Conservation (phyloP, 2,113 vertebrate genomes). For the Pelecanus crispus region DNA sequence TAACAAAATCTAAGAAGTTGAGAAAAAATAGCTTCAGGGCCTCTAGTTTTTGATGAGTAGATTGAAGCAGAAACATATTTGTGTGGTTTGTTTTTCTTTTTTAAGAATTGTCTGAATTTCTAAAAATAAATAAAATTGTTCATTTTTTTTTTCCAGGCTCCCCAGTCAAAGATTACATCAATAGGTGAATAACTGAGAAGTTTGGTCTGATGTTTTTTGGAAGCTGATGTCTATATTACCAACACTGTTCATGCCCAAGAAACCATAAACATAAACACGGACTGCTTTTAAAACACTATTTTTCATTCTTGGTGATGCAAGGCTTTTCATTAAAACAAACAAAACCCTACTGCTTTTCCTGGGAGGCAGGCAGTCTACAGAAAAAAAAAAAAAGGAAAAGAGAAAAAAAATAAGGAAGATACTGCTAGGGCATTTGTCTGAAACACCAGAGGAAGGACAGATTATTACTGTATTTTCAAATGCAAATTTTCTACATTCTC, state of each 20-base stretch:
- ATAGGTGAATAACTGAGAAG: rapidly evolving
- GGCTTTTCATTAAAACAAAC: neutral
- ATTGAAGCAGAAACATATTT: neutral
- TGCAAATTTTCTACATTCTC: neutral
- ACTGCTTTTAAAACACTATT: neutral
- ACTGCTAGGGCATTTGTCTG: neutral
- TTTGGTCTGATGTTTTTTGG: neutral
- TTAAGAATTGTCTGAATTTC: neutral
- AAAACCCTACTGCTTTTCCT: neutral
- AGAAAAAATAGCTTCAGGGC: neutral
- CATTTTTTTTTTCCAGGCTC: neutral
- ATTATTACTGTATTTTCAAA: neutral
- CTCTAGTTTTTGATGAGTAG: neutral
- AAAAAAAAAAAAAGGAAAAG: rapidly evolving
- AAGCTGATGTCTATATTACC: neutral
- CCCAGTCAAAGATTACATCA: neutral
- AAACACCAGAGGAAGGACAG: neutral
- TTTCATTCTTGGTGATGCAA: neutral
- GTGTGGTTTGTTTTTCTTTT: neutral
- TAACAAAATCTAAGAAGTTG: neutral
- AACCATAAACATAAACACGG: neutral
- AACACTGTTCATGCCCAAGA: neutral
- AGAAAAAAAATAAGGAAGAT: neutral
- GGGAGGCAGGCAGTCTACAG: neutral
- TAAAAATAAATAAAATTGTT: neutral